Percentiles rank a stretch among this genome's conserved stretches.
phyloP scores from a whole-genome alignment of 2,113 vertebrate species.

The Mastomys natalensis region DNA sequence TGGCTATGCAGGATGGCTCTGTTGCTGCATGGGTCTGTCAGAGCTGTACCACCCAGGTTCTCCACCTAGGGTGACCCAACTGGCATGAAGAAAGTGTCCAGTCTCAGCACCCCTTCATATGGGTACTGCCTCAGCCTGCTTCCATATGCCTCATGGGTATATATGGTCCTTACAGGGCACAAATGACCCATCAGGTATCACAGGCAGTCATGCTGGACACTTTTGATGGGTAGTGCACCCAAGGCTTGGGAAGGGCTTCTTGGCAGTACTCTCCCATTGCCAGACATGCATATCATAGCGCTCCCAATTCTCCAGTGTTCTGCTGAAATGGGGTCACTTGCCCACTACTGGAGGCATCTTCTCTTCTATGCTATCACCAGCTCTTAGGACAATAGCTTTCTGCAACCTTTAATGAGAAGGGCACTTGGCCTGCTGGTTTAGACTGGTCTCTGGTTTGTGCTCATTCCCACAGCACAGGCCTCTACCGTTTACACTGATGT shows the following conservation, averaged over 20 bases:
- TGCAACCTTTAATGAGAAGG: neutral
- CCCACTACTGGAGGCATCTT: neutral
- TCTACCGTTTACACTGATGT: conserved; percentile 85
- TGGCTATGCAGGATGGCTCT: neutral
- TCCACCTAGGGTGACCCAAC: neutral
- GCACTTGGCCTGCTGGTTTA: too few species aligned
- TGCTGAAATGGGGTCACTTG: neutral
- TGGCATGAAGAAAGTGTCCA: accelerated
- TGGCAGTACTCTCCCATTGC: too few species aligned
- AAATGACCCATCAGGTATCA: conserved; percentile 60
- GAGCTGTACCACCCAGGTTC: neutral
- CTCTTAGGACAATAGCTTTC: neutral
- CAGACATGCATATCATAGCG: too few species aligned
- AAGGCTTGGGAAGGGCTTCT: conserved; percentile 80
- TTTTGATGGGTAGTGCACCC: conserved; percentile 83
- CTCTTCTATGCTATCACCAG: neutral
- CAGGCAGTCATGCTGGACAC: conserved; percentile 85
- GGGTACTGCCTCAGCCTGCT: too few species aligned
- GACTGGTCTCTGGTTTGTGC: conserved; percentile 75
- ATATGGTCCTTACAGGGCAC: conserved; percentile 86
- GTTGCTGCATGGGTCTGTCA: neutral
- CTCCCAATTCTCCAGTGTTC: neutral
- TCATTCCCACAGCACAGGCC: conserved; percentile 90
- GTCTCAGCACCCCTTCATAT: too few species aligned
- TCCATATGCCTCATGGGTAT: conserved; percentile 89